These are phyloP conservation scores for Takifugu rubripes DNA, from an alignment of 2,797 vertebrate species.

Conservation along the genomic window DNA sequence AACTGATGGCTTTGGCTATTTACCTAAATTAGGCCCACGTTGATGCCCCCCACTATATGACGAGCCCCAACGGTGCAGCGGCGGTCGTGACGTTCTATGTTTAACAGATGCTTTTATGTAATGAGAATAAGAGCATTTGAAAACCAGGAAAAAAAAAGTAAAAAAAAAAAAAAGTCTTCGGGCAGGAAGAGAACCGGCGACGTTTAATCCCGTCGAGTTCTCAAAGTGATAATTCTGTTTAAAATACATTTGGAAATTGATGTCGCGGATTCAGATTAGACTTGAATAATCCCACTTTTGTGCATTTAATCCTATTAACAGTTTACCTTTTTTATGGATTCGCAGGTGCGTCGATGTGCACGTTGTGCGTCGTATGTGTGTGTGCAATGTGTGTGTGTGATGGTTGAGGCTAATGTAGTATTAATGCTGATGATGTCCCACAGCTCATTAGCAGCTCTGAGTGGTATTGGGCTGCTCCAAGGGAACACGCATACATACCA, in stretches of 20 bases:
- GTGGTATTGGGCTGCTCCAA: constrained; percentile 69
- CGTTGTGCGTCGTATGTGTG: constrained; percentile 26
- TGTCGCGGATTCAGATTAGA: constrained; percentile 37
- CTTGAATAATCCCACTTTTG: constrained; percentile 29
- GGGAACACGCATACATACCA: constrained; percentile 44
- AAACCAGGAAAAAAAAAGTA: neutral
- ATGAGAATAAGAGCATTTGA: constrained; percentile 10
- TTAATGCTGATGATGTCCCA: constrained; percentile 75
- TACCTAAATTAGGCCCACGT: constrained; percentile 38
- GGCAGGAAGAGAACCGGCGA: neutral
- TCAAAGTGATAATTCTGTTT: constrained; percentile 16
- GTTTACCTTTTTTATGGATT: constrained; percentile 51
- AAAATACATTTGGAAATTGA: constrained; percentile 25
- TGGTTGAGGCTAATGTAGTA: constrained; percentile 63
- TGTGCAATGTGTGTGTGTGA: constrained; percentile 22
- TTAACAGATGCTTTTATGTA: constrained; percentile 12
- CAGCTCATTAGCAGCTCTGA: constrained; percentile 72
- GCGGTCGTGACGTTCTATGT: constrained; percentile 20
- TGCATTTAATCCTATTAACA: constrained; percentile 49
- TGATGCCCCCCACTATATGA: constrained; percentile 22
- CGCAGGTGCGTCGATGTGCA: constrained; percentile 37
- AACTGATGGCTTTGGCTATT: constrained; percentile 62
- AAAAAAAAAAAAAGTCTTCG: constrained; percentile 5
- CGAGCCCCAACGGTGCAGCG: constrained; percentile 9
- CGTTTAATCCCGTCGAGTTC: neutral